Conservation (phyloP, 2,888 invertebrate genomes). For the Amblyjoppa proteus region DNA sequence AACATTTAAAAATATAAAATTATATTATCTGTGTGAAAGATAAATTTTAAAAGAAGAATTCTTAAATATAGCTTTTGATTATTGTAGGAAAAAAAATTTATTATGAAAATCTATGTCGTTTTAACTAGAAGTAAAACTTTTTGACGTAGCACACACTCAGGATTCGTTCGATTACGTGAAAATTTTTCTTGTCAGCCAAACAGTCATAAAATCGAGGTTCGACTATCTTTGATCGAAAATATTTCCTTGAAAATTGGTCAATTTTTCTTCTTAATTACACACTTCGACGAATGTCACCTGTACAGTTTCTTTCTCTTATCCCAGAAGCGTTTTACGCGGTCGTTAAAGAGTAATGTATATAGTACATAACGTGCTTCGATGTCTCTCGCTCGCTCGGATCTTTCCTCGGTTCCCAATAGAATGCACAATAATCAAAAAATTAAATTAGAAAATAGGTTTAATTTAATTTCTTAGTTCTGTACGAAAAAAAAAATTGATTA, state of each 20-base stretch:
- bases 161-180: no score
- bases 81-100: constrained; percentile 1
- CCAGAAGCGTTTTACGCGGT: constrained; percentile 15
- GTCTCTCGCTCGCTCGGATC: neutral
- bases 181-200: no score
- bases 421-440: no score
- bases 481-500: constrained; percentile 23
- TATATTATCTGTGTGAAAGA: no score
- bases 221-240: no score
- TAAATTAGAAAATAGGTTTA: no score
- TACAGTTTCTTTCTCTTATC: constrained; percentile 46
- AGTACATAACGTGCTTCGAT: neutral
- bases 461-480: no score
- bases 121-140: neutral
- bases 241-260: no score
- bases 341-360: constrained; percentile 13
- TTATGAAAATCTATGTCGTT: neutral
- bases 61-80: no score
- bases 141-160: no score
- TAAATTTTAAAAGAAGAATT: no score
- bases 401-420: constrained; percentile 41
- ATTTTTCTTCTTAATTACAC: neutral
- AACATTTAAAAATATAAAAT: constrained; percentile 65
- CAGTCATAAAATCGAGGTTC: no score
- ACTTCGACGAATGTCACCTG: constrained; percentile 14